Evolutionary conservation across 2,113 vertebrate genomes (phyloP).

Genomic region (Archocentrus centrarchus): DNA sequence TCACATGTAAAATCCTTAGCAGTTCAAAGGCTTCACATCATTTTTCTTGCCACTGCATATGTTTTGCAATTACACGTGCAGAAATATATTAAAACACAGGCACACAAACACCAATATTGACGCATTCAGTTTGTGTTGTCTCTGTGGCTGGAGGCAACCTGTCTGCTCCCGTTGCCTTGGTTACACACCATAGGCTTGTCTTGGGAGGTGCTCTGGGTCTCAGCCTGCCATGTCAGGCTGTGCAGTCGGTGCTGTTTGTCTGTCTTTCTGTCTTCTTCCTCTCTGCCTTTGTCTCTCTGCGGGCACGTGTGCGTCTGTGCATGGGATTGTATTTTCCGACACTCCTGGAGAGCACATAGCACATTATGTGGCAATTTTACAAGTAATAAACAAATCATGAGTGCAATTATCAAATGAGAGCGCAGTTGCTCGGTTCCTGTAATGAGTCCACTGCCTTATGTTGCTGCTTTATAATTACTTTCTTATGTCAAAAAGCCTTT

Average conservation of each 20-base stretch:
- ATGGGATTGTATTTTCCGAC: not conserved
- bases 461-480: conserved; percentile 20
- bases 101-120: conserved; percentile 25
- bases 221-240: conserved; percentile 26
- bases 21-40: not conserved
- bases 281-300: not conserved
- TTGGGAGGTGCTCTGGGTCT: conserved; percentile 63
- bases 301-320: not conserved
- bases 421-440: conserved; percentile 5
- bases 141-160: conserved; percentile 57
- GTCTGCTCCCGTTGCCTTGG: conserved; percentile 77
- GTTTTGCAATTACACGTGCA: not conserved
- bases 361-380: conserved; percentile 35
- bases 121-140: conserved; percentile 51
- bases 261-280: not conserved
- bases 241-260: not conserved
- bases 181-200: conserved; percentile 76
- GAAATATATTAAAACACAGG: conserved; percentile 8
- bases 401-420: conserved; percentile 27
- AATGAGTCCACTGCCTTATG: conserved; percentile 29
- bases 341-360: not conserved
- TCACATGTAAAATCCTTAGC: not conserved
- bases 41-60: not conserved
- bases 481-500: conserved; percentile 12
- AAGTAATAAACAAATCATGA: conserved; percentile 13